Evolutionary conservation across 1,140 invertebrate species (phyloP), one percentile per base, ranked within the genome.

Genomic region (Cryptotermes secundus): DNA sequence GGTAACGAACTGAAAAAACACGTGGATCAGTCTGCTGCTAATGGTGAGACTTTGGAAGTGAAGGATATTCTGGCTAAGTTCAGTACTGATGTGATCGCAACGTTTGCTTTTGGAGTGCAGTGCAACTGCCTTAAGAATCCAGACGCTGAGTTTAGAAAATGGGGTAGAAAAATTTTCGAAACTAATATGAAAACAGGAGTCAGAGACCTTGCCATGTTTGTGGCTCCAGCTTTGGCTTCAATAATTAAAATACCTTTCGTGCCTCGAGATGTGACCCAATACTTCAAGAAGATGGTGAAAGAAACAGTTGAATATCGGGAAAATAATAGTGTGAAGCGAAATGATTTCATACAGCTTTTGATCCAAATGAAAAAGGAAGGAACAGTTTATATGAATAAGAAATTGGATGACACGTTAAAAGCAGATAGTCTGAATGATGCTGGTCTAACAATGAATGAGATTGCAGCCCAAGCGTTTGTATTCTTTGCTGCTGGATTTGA

Each of bases 81-180:
- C 83, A 91, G 90, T 16, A 92, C 92, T 26, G 92, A 93, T 86
- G 91, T 92, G 6, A 93, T 93, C 14, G 90, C 90, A 34, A 90
- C 89, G 0, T 92, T 90, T 86, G 91, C 91, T 35, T 93, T 93
- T 87, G 93, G 93, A 24, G 87, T 93, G 7, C 89, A 92, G 79
- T 90, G 90, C 34, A 90, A 92, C 85, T 91, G 90, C 19, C 88
- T 93, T 85, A 87, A 86, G 34, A 86, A 90, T 87, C 88, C 90
- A 4, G 86, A 91, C n/a, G 90, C 91, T 72, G 89, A 91, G 85
- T 93, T 93, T 86, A 88, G 89, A 59, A 84, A 87, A 59, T 91
- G 92, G 87, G 91, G 91, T 0, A 87, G 87, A 31, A 81, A 81
- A 87, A 88, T 87, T 87, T 88, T 83, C 87, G 88, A 87, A 88